Base-by-base conservation (phyloP, 2,113 vertebrate genomes). In the Climacteris rufus region DNA sequence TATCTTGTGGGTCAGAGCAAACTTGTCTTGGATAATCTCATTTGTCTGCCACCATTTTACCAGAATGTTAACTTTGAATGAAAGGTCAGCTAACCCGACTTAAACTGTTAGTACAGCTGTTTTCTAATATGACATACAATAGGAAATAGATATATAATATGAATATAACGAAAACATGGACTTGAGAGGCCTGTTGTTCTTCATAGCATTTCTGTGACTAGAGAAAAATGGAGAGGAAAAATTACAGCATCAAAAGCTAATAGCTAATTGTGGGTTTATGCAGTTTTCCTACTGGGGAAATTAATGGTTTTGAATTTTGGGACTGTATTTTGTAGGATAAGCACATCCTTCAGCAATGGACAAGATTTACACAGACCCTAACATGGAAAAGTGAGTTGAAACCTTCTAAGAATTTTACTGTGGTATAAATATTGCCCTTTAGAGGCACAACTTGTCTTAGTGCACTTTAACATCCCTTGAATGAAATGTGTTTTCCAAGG, bases 361-460 rank as follows among this genome's bases (percentile, higher is more conserved):
- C 90, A 97, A 86, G 17, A 68, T 92, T 44, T 97, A 83, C 82
- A 39, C 72, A 84, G 98, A 98, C 27, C 42, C 78, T 27, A 96
- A 84, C 80, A 57, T 94, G 76, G 98, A 98, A 91, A 98, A 87
- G 98, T 98, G 97, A 98, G 98, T 98, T 94, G 49, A 93, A 91
- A 80, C 23, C 24, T 24, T 75, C 5, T 44, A 15, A 87, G 40
- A 42, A 69, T 71, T 57, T 82, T 59, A 21, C 28, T 42, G 60
- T 50, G 52, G 6, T 74, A 21, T 40, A 60, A 82, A 90, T 92
- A 39, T 37, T 63, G 10, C 15, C 6, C 3, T 77, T 86, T 74
- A 82, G 60, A 64, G 66, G n/a, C 77, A 57, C 86, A 95, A 49
- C 23, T 44, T 66, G 33, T n/a, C 5, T 15, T 65, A 30, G 56